These are phyloP conservation scores for Hecatera dysodea DNA, from an alignment of 2,888 invertebrate genomes.

Conservation along the genomic window DNA sequence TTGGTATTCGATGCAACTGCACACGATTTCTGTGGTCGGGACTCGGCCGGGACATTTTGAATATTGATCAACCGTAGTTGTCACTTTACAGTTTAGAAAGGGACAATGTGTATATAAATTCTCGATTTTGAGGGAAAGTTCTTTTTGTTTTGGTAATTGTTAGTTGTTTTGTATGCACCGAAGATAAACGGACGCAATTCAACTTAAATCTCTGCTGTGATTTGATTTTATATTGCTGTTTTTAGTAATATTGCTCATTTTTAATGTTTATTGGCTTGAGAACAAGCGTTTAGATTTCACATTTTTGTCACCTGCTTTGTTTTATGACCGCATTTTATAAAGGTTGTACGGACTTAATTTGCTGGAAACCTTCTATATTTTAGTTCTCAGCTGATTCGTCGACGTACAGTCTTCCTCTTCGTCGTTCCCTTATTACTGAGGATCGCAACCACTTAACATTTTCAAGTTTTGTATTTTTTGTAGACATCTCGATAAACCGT, in stretches of 20 bases:
- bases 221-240: conserved; percentile 61
- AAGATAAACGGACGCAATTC: conserved; percentile 55
- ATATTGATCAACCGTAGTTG: conserved; percentile 82
- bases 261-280: conserved; percentile 53
- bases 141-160: conserved; percentile 63
- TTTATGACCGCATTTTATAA: conserved; percentile 15
- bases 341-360: not conserved
- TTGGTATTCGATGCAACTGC: conserved; percentile 84
- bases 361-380: not conserved
- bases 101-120: conserved; percentile 72
- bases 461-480: too few species aligned
- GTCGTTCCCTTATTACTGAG: too few species aligned
- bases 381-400: too few species aligned
- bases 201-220: conserved; percentile 61
- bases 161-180: conserved; percentile 70
- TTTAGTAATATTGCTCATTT: conserved; percentile 43
- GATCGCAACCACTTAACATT: too few species aligned
- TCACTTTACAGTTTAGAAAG: conserved; percentile 68
- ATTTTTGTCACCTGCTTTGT: conserved; percentile 22
- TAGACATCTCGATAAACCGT: too few species aligned
- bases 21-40: conserved; percentile 88
- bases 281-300: conserved; percentile 43
- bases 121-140: conserved; percentile 81
- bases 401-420: too few species aligned
- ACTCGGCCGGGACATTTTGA: conserved; percentile 82